phyloP scores from a whole-genome alignment of 35 echinoderm and acorn worm species.

The Chiridota heheva region DNA sequence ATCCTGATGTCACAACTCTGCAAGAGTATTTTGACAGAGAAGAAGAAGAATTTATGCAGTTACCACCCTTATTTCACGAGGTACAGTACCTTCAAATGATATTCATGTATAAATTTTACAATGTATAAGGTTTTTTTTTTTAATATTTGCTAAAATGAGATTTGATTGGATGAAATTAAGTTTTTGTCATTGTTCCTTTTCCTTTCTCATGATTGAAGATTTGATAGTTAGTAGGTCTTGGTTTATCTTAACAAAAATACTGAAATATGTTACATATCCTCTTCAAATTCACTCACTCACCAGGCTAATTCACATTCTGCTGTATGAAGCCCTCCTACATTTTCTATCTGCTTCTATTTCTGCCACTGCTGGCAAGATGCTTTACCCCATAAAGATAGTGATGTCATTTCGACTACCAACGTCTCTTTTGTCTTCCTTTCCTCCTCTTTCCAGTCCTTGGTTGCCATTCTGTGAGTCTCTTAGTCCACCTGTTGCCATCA shows the following conservation, averaged over 20 bases:
- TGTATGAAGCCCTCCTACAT: too few relatives aligned
- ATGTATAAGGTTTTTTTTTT: not conserved
- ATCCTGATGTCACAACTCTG: slow-evolving; percentile 54
- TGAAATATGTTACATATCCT: too few relatives aligned
- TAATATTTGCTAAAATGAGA: not conserved
- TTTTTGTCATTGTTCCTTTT: not conserved
- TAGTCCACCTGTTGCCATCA: slow-evolving; percentile 2
- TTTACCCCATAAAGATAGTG: not conserved
- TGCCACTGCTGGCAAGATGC: not conserved
- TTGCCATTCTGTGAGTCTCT: slow-evolving; percentile 6
- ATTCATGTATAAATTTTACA: not conserved
- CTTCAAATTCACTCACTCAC: not conserved
- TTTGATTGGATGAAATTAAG: not conserved
- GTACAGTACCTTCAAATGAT: not conserved
- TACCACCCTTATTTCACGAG: not conserved
- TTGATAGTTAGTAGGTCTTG: not conserved
- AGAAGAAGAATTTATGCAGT: slow-evolving; percentile 10
- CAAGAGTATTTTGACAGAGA: slow-evolving; percentile 41
- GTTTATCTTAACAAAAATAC: too few relatives aligned
- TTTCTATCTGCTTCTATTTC: slow-evolving; percentile 4
- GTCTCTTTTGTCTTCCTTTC: slow-evolving; percentile 20
- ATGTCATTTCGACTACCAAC: too few relatives aligned
- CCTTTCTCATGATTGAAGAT: not conserved
- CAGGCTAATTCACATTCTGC: not conserved
- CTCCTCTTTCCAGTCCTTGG: not conserved